phyloP scores from a whole-genome alignment of 1,140 invertebrate species.

The Helicoverpa armigera region DNA sequence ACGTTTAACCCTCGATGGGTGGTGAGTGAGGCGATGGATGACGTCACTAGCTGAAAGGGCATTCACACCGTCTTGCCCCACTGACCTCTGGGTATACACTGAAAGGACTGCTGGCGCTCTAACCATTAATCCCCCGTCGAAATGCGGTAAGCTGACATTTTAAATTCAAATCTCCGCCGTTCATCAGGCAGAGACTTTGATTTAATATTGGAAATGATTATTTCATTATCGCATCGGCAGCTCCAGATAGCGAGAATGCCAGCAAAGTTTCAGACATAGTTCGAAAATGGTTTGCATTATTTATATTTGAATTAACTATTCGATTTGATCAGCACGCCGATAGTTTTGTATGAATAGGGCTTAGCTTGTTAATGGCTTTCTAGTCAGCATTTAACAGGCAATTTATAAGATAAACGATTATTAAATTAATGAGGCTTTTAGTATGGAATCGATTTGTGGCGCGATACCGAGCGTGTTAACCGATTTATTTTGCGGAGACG shows the following conservation, averaged over 20 bases:
- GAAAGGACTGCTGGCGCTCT: constrained; percentile 29
- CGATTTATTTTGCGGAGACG: constrained; percentile 9
- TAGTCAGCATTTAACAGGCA: constrained; percentile 22
- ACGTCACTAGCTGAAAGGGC: constrained; percentile 54
- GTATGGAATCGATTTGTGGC: constrained; percentile 15
- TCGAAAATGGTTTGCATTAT: constrained; percentile 15
- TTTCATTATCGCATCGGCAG: background rate
- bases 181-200: constrained; percentile 18
- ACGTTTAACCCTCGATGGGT: constrained; percentile 46
- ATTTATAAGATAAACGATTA: constrained; percentile 18
- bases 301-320: constrained; percentile 33
- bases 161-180: constrained; percentile 45
- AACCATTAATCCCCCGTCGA: constrained; percentile 47
- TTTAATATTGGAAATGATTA: constrained; percentile 24
- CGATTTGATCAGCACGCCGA: constrained; percentile 13
- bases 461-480: background rate
- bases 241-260: background rate
- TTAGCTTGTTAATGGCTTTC: constrained; percentile 23
- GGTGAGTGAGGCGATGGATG: constrained; percentile 50
- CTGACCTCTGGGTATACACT: constrained; percentile 49
- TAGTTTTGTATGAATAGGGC: constrained; percentile 14
- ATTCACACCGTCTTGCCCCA: constrained; percentile 58
- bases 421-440: constrained; percentile 26
- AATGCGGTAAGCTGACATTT: constrained; percentile 38
- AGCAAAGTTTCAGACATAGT: background rate